A percentile compares a stretch with the other conserved stretches of the same genome.
phyloP scores from a whole-genome alignment of 2,888 invertebrate species.

The Drosophila kanekoi region DNA sequence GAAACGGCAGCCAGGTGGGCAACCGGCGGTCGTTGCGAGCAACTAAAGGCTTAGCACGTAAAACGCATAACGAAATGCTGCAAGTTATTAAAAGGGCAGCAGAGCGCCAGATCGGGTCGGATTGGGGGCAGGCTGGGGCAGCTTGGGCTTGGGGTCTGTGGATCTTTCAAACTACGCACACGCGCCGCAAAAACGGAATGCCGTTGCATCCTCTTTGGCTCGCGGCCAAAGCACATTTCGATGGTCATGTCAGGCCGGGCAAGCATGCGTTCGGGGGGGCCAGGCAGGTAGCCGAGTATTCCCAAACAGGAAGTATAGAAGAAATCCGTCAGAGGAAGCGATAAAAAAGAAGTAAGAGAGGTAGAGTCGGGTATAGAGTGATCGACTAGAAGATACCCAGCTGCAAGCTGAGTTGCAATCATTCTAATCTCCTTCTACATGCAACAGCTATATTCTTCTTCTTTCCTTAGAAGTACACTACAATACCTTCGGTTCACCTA shows the following conservation, averaged over 20 bases:
- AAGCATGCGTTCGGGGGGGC: background rate
- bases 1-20: conserved; percentile 10
- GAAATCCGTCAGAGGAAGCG: conserved; percentile 42
- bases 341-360: background rate
- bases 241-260: conserved; percentile 52
- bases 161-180: conserved; percentile 30
- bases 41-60: conserved; percentile 56
- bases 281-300: conserved; percentile 33
- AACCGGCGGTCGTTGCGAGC: background rate
- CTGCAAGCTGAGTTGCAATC: no score
- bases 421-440: no score
- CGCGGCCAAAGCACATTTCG: conserved; percentile 63
- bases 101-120: conserved; percentile 19
- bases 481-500: no score
- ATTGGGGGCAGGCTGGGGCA: background rate
- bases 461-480: no score
- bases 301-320: conserved; percentile 49
- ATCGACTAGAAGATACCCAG: background rate
- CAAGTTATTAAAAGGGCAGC: conserved; percentile 68
- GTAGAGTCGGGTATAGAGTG: background rate
- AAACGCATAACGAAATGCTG: conserved; percentile 67
- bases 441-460: no score
- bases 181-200: conserved; percentile 4
- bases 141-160: background rate
- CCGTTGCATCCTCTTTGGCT: conserved; percentile 39